phyloP scores from a whole-genome alignment of 1,140 invertebrate species.

The Drosophila sp. region DNA sequence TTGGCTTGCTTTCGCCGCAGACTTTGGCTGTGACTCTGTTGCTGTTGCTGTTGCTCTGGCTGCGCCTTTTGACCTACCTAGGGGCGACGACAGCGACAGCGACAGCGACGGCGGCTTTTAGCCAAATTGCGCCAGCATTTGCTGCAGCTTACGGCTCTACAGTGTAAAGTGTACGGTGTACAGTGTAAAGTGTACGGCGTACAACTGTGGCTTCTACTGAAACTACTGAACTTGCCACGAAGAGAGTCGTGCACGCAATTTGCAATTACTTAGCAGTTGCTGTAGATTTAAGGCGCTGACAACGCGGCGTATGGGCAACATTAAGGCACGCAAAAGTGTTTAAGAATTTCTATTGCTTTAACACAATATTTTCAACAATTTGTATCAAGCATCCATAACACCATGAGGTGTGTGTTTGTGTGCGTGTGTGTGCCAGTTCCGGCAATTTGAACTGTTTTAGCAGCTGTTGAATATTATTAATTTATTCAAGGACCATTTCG shows the following conservation, averaged over 20 bases:
- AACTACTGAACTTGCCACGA: slow-evolving; percentile 62
- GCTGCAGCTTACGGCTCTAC: slow-evolving; percentile 45
- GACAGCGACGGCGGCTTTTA: slow-evolving; percentile 60
- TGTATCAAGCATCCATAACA: neutral
- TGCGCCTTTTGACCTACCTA: slow-evolving; percentile 77
- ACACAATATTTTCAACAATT: slow-evolving; percentile 12
- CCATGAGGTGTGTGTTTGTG: slow-evolving; percentile 3
- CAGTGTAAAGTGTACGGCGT: no score
- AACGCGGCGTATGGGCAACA: slow-evolving; percentile 41
- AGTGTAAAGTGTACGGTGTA: no score
- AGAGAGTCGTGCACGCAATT: slow-evolving; percentile 63
- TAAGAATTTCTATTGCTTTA: slow-evolving; percentile 47
- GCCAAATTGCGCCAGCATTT: slow-evolving; percentile 65
- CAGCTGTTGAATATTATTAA: slow-evolving; percentile 41
- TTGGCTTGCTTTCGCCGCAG: slow-evolving; percentile 45
- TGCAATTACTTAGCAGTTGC: slow-evolving; percentile 70
- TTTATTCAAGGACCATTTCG: slow-evolving; percentile 19
- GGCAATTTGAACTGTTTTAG: slow-evolving; percentile 34
- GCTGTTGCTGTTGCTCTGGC: slow-evolving; percentile 47
- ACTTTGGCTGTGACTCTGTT: slow-evolving; percentile 45
- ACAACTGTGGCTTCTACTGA: neutral
- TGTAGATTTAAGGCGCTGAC: slow-evolving; percentile 22
- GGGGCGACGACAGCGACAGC: slow-evolving; percentile 30
- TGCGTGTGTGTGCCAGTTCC: slow-evolving; percentile 7
- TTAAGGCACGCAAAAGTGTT: slow-evolving; percentile 21